A percentile compares a stretch with the other conserved stretches of the same genome.
Evolutionary conservation across 1,140 invertebrate species (phyloP).

Genomic region (Gerris buenoi): DNA sequence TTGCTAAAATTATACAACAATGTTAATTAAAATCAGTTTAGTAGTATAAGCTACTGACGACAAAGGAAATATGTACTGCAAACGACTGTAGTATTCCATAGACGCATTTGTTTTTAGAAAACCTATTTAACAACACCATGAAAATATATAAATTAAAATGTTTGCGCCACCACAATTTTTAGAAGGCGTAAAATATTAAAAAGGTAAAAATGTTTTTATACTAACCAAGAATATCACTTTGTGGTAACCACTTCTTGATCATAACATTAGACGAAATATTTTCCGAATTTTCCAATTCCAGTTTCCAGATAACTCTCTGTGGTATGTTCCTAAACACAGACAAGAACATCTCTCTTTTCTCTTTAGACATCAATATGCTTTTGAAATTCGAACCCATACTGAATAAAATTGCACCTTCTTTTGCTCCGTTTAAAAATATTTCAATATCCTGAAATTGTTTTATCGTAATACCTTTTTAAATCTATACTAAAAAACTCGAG

Average conservation of each 20-base stretch:
- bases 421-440: constrained; percentile 37
- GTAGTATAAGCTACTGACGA: no score
- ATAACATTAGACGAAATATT: constrained; percentile 43
- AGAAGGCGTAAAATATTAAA: no score
- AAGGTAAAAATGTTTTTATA: not conserved
- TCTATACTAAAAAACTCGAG: no score
- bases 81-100: no score
- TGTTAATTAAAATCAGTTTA: no score
- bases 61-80: no score
- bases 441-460: constrained; percentile 40
- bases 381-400: constrained; percentile 44
- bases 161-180: no score
- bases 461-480: no score
- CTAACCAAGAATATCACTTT: constrained; percentile 51
- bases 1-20: no score
- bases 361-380: constrained; percentile 39
- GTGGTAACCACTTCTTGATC: constrained; percentile 48
- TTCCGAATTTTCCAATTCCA: constrained; percentile 41
- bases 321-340: constrained; percentile 24
- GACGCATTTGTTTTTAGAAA: no score
- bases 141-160: no score
- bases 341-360: constrained; percentile 29
- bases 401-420: constrained; percentile 41
- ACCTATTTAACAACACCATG: no score
- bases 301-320: constrained; percentile 54